Evolutionary conservation across 1,140 invertebrate genomes (phyloP).

Genomic region (Hyles vespertilio): DNA sequence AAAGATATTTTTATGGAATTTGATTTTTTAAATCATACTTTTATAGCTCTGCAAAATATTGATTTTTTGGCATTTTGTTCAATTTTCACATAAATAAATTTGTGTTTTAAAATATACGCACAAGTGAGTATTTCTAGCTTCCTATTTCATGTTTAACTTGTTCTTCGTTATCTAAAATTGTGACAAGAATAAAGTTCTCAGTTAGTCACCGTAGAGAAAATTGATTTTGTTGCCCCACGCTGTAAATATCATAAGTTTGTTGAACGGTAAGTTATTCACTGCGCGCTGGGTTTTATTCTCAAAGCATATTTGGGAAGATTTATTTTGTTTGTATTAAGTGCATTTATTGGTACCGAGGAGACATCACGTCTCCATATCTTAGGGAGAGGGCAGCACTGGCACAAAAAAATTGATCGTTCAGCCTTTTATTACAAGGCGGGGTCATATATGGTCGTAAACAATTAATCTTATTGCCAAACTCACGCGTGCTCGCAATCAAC

Average conservation of each 20-base stretch:
- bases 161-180: conserved; percentile 11
- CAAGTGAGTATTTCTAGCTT: no score
- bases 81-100: background rate
- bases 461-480: conserved; percentile 44
- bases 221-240: conserved; percentile 27
- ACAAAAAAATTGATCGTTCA: conserved; percentile 31
- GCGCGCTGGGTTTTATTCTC: conserved; percentile 15
- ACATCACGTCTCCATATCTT: conserved; percentile 12
- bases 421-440: conserved; percentile 32
- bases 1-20: no score
- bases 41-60: no score
- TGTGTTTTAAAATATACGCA: background rate
- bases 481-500: conserved; percentile 29
- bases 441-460: conserved; percentile 30
- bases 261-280: conserved; percentile 20
- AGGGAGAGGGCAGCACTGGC: conserved; percentile 10
- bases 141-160: conserved; percentile 10
- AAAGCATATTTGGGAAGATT: conserved; percentile 27
- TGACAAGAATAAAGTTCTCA: conserved; percentile 17
- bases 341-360: conserved; percentile 25
- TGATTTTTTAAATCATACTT: no score
- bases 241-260: conserved; percentile 27
- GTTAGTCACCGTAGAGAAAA: conserved; percentile 27
- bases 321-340: conserved; percentile 43
- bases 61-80: no score